A percentile compares a stretch with the other conserved stretches of the same genome.
Conservation (phyloP, 2,113 vertebrate genomes). For the Zosterops japonicus region DNA sequence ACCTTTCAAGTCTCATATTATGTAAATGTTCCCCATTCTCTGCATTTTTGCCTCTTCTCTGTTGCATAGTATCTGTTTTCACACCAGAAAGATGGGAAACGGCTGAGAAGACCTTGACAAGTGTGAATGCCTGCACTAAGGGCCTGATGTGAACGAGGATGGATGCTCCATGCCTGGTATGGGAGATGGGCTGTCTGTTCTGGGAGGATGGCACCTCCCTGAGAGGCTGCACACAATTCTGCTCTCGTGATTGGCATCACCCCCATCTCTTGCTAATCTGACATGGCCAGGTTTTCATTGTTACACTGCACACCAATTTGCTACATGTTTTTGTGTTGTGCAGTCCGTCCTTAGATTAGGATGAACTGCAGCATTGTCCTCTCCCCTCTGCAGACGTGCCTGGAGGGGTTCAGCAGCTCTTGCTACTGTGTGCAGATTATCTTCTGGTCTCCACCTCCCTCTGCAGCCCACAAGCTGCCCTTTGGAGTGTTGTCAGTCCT, state of each 20-base stretch:
- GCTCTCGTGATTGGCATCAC: background rate
- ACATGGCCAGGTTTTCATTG: background rate
- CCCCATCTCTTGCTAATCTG: no score
- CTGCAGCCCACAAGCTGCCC: background rate
- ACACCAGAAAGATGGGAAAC: background rate
- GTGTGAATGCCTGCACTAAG: background rate
- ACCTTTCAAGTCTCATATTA: background rate
- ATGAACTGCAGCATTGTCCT: background rate
- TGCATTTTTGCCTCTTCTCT: background rate
- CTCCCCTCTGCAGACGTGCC: no score
- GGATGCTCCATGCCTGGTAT: background rate
- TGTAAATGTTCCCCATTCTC: background rate
- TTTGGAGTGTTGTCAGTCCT: background rate
- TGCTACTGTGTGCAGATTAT: accelerated
- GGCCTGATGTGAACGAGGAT: background rate
- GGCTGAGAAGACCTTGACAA: background rate
- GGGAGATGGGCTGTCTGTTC: background rate
- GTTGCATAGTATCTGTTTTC: background rate
- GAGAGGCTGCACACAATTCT: background rate
- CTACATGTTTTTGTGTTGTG: background rate
- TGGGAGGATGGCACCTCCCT: background rate
- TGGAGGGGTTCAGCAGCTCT: background rate
- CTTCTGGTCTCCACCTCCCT: background rate
- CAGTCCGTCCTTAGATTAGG: background rate
- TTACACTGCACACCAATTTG: background rate